These are phyloP conservation scores for Piezodorus guildinii DNA, from an alignment of 1,140 invertebrate genomes.

Conservation along the genomic window DNA sequence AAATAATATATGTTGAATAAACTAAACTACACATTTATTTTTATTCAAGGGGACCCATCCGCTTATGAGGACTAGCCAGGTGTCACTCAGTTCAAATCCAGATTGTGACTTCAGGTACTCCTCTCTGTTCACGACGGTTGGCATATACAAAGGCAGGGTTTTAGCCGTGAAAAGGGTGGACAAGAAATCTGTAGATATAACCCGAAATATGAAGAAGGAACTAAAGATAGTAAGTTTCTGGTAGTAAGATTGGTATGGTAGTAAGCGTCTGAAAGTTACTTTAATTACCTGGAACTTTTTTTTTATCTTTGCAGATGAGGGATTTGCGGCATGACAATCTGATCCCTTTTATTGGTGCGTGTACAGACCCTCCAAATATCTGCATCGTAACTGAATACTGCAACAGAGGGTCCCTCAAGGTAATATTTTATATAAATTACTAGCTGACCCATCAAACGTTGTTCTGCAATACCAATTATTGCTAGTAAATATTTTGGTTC, in stretches of 20 bases:
- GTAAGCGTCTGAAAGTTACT: too few relatives aligned
- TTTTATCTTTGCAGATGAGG: conserved; percentile 51
- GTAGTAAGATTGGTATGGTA: too few relatives aligned
- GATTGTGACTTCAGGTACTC: conserved; percentile 75
- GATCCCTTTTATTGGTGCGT: conserved; percentile 88
- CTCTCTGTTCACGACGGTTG: conserved; percentile 76
- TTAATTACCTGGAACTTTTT: too few relatives aligned
- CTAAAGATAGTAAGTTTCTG: conserved; percentile 75
- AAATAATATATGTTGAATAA: too few relatives aligned
- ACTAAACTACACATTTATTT: not conserved
- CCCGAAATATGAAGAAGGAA: conserved; percentile 85
- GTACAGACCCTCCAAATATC: conserved; percentile 76
- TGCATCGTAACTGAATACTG: conserved; percentile 87
- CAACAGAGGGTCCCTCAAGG: conserved; percentile 75
- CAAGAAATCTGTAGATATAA: conserved; percentile 81
- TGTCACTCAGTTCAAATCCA: conserved; percentile 73
- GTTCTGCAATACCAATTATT: too few relatives aligned
- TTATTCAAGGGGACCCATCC: conserved; percentile 26
- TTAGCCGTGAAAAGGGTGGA: conserved; percentile 77
- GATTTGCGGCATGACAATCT: conserved; percentile 84
- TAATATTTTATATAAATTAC: too few relatives aligned
- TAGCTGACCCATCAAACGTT: too few relatives aligned
- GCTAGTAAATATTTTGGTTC: too few relatives aligned
- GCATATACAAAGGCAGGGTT: conserved; percentile 73
- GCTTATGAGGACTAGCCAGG: conserved; percentile 61